Percentiles rank a stretch among this genome's conserved stretches.
phyloP scores from a whole-genome alignment of 2,797 vertebrate genomes.

The Antennarius maculatus region DNA sequence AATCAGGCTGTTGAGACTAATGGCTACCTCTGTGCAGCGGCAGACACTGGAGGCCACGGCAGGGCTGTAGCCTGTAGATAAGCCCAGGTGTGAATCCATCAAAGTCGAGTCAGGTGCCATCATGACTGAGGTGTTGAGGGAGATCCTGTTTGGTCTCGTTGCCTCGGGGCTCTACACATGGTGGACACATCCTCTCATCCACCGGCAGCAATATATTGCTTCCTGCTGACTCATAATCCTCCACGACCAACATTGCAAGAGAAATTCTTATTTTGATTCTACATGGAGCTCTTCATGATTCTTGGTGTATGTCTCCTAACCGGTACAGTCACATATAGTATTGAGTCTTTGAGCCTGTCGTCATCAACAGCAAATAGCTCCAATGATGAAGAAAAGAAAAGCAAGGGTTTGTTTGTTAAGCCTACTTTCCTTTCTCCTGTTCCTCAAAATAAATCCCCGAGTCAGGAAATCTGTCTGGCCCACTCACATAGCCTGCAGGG shows the following conservation, averaged over 20 bases:
- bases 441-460: constrained; percentile 75
- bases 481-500: constrained; percentile 68
- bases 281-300: constrained; percentile 11
- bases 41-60: constrained; percentile 61
- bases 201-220: not conserved
- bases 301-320: constrained; percentile 11
- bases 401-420: constrained; percentile 32
- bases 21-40: constrained; percentile 51
- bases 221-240: constrained; percentile 40
- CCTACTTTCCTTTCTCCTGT: constrained; percentile 30
- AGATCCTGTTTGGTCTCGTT: constrained; percentile 58
- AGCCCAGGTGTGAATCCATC: constrained; percentile 73
- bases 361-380: constrained; percentile 46
- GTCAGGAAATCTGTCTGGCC: constrained; percentile 80
- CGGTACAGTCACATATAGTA: constrained; percentile 27
- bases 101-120: constrained; percentile 57
- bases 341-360: constrained; percentile 55
- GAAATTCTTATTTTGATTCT: constrained; percentile 35
- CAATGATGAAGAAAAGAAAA: constrained; percentile 41
- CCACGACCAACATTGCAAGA: constrained; percentile 28
- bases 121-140: constrained; percentile 78
- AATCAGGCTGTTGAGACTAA: constrained; percentile 75
- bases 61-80: constrained; percentile 59
- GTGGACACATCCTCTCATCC: constrained; percentile 37
- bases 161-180: constrained; percentile 59